phyloP scores from a whole-genome alignment of 1,140 invertebrate genomes.

The Helicoverpa zea region DNA sequence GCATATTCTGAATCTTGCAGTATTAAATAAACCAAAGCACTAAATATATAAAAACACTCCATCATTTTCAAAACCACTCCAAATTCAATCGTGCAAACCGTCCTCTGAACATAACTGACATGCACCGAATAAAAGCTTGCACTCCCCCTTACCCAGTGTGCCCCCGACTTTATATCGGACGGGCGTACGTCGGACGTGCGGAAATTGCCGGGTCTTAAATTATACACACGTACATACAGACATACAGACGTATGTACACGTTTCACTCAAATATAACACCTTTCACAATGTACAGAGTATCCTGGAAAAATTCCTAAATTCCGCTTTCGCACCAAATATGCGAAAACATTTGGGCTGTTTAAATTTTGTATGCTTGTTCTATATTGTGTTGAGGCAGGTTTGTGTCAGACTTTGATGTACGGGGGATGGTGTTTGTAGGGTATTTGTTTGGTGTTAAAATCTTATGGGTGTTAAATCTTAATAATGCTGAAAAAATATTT shows the following conservation, averaged over 20 bases:
- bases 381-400: background rate
- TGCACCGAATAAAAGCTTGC: conserved; percentile 6
- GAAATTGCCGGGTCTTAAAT: conserved; percentile 48
- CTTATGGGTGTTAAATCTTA: no score
- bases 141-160: conserved; percentile 19
- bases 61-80: no score
- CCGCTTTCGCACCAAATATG: background rate
- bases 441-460: no score
- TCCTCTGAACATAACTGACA: background rate
- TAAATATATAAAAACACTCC: no score
- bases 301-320: conserved; percentile 25
- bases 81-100: background rate
- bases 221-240: conserved; percentile 38
- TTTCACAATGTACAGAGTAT: conserved; percentile 30
- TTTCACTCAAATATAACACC: conserved; percentile 36
- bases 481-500: no score
- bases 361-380: background rate
- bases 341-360: background rate
- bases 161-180: background rate
- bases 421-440: background rate
- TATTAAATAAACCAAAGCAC: no score
- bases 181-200: conserved; percentile 40
- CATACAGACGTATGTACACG: conserved; percentile 7
- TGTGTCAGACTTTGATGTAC: background rate
- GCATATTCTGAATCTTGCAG: no score